Conservation (phyloP, 2,113 vertebrate genomes). For the Crotalus horridus region DNA sequence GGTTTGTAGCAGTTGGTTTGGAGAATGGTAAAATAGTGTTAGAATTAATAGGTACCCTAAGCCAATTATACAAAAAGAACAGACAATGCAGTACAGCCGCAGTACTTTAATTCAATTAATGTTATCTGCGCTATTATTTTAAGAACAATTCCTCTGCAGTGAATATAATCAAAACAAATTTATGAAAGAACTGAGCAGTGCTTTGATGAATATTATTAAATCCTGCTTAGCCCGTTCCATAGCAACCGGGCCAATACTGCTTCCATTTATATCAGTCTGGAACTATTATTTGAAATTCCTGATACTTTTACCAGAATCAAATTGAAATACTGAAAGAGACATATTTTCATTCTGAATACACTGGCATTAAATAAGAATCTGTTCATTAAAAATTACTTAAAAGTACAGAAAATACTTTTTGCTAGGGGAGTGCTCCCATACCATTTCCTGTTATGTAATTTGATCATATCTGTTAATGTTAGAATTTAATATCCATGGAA, state of each 20-base stretch:
- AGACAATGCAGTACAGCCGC: background rate
- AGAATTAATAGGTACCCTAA: background rate
- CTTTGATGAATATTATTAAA: background rate
- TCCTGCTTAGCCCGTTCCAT: background rate
- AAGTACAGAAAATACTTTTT: background rate
- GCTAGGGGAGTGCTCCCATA: background rate
- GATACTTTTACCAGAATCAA: background rate
- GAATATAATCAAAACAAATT: background rate
- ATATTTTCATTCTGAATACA: background rate
- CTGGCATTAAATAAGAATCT: background rate
- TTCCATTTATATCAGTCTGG: background rate
- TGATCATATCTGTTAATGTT: background rate
- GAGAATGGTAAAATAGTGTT: background rate
- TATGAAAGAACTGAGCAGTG: background rate
- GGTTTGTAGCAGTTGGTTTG: background rate
- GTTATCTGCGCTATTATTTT: background rate
- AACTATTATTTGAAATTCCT: background rate
- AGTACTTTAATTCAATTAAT: slow-evolving; percentile 2
- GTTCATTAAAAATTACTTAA: background rate
- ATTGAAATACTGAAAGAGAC: background rate
- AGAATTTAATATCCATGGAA: background rate
- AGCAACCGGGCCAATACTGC: background rate
- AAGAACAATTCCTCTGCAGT: background rate
- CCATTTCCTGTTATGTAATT: background rate
- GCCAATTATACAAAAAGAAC: background rate